phyloP scores from a whole-genome alignment of 53 echinoderm and acorn worm species.

The Glandiceps talaboti region DNA sequence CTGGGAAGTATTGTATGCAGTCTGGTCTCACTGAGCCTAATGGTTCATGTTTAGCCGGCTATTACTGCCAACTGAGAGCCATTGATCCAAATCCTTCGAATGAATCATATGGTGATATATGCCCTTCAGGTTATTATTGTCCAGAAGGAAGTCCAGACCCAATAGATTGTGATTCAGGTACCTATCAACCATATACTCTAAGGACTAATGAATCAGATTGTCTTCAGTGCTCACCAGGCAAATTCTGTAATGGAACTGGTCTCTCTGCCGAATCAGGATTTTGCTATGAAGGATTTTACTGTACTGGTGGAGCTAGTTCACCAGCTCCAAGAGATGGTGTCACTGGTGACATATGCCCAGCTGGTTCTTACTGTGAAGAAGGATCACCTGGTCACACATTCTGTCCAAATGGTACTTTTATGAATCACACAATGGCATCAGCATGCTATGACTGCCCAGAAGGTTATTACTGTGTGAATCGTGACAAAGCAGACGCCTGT shows the following conservation, averaged over 20 bases:
- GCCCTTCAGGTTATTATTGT: conserved; percentile 91
- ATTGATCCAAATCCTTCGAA: conserved; percentile 65
- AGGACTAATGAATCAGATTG: conserved; percentile 87
- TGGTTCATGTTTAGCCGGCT: conserved; percentile 59
- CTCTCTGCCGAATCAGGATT: conserved; percentile 58
- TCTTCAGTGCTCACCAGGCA: conserved; percentile 80
- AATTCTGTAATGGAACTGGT: conserved; percentile 75
- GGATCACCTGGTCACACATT: conserved; percentile 69
- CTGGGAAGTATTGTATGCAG: conserved; percentile 72
- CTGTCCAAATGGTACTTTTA: conserved; percentile 93
- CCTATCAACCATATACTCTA: conserved; percentile 62
- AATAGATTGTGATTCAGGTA: conserved; percentile 51
- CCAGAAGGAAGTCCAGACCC: conserved; percentile 61
- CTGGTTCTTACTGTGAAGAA: conserved; percentile 68
- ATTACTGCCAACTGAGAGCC: conserved; percentile 57
- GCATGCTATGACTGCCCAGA: conserved; percentile 89
- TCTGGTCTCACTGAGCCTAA: conserved; percentile 75
- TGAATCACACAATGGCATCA: conserved; percentile 77
- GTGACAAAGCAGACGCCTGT: conserved; percentile 88
- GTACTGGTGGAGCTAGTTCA: conserved; percentile 62
- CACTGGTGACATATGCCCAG: conserved; percentile 89
- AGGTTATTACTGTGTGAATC: conserved; percentile 91
- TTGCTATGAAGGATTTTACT: conserved; percentile 92
- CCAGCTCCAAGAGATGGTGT: conserved; percentile 80
- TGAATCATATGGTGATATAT: conserved; percentile 66